A percentile compares a stretch with the other conserved stretches of the same genome.
phyloP scores from a whole-genome alignment of 2,797 vertebrate genomes.

The Sebastes hubbsi region DNA sequence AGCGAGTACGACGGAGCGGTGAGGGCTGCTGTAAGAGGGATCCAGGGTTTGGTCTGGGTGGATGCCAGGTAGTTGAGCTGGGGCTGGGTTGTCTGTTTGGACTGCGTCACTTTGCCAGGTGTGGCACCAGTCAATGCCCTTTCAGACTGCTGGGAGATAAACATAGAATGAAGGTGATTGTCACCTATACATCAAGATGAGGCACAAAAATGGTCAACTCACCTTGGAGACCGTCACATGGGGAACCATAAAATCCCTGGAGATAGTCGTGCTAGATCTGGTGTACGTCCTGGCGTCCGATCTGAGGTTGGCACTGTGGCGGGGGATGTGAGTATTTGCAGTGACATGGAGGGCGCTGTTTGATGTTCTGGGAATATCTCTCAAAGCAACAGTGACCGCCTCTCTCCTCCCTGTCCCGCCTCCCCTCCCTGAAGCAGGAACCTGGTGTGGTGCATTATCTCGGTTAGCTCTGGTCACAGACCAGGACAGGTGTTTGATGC shows the following conservation, averaged over 20 bases:
- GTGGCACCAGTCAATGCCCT: background rate
- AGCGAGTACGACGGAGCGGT: conserved; percentile 48
- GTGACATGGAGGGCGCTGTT: background rate
- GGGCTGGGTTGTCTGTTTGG: conserved; percentile 30
- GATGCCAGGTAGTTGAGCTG: background rate
- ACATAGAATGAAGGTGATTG: background rate
- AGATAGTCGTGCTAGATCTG: background rate
- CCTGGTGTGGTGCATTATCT: background rate
- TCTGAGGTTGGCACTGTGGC: background rate
- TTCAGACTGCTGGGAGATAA: conserved; percentile 6
- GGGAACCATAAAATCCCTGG: background rate
- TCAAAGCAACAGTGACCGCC: conserved; percentile 14
- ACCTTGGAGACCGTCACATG: conserved; percentile 36
- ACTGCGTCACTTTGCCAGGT: accelerated
- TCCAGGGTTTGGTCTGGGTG: conserved; percentile 41
- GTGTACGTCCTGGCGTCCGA: background rate
- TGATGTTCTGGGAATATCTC: conserved; percentile 9
- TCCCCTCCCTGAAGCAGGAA: conserved; percentile 17
- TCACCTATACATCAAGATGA: background rate
- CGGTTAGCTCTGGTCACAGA: conserved; percentile 14
- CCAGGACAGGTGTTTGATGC: conserved; percentile 57
- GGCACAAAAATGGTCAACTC: background rate
- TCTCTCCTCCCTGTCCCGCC: conserved; percentile 63
- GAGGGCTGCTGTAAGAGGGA: conserved; percentile 38
- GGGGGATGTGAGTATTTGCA: background rate